Base-by-base conservation (phyloP, 2,888 invertebrate genomes). In the Tubulanus polymorphus region DNA sequence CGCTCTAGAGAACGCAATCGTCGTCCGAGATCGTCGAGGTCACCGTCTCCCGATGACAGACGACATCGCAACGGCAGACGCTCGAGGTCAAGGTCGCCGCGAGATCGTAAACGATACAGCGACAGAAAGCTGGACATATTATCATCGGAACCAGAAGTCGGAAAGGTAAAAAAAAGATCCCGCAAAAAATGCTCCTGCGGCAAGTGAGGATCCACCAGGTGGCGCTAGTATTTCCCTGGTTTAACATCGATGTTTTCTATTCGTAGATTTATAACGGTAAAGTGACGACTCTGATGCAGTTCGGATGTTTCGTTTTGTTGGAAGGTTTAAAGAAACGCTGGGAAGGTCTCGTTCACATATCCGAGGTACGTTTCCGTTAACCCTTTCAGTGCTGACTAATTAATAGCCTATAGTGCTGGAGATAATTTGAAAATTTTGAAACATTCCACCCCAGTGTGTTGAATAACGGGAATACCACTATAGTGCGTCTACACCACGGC, bases 281-380 rank as follows among this genome's bases (percentile, higher is more conserved):
- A 79, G 93, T 99, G 0, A 91, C 93, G 0, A 96, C 93, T 70
- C 90, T 96, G 63, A 93, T 95, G 52, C 89, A 91, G n/a, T 99
- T 97, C 80, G 99, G 99, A 1, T 96, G 96, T 76, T 99, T 99
- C 79, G 93, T 96, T 0, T 93, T 95, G 80, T 82, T 99, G 25
- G 93, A 95, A 72, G 94, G 95, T 0, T 82, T 99, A 48, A 85
- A 87, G 49, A 88, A 90, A 65, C 85, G 79, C 52, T 91, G 91
- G 87, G 99, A 99, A 78, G 99, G 99, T 0, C 82, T 99, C 0
- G 95, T 96, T 1, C 99, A 99, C 74, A 96, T 99, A 69, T 97
- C 97, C 0, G 82, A 83, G 71, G 74, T 83, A 63, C 59, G 56
- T 53, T n/a, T n/a, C n/a, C n/a, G n/a, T n/a, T n/a, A n/a, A n/a